phyloP scores from a whole-genome alignment of 2,113 vertebrate genomes.

The Atlantisia rogersi region DNA sequence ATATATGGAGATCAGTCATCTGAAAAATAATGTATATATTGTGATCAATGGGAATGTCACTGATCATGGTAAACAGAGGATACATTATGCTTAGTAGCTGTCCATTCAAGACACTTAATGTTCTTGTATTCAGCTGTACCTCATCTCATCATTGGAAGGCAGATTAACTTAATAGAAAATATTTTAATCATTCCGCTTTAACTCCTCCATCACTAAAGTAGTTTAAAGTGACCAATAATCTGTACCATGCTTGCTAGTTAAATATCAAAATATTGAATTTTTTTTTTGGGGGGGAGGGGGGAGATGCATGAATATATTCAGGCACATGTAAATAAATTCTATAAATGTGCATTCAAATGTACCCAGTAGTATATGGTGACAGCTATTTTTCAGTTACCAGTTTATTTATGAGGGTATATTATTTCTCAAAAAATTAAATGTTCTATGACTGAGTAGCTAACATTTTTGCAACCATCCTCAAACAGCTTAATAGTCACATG shows the following conservation, averaged over 20 bases:
- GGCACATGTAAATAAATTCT: neutral
- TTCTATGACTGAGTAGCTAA: neutral
- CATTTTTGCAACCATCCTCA: neutral
- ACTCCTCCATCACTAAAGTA: neutral
- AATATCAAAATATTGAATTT: neutral
- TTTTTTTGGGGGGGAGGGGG: too few relatives aligned
- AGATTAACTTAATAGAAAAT: constrained; percentile 53
- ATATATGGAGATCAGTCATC: constrained; percentile 51
- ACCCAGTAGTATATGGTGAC: neutral
- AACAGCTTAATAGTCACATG: constrained; percentile 5
- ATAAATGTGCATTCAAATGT: neutral
- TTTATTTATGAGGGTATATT: neutral
- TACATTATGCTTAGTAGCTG: constrained; percentile 13
- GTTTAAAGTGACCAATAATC: neutral
- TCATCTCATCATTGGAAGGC: constrained; percentile 23
- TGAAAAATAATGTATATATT: constrained; percentile 51
- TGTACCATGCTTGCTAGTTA: neutral
- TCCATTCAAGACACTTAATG: neutral
- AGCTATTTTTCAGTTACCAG: neutral
- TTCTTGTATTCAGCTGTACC: neutral
- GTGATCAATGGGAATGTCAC: constrained; percentile 50
- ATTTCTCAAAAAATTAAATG: constrained; percentile 26
- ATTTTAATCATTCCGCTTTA: constrained; percentile 9
- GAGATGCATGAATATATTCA: neutral
- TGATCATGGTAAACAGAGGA: constrained; percentile 62